Percentiles rank a stretch among this genome's conserved stretches.
phyloP scores from a whole-genome alignment of 35 echinoderm and acorn worm species.

The Ophioderma brevispina region DNA sequence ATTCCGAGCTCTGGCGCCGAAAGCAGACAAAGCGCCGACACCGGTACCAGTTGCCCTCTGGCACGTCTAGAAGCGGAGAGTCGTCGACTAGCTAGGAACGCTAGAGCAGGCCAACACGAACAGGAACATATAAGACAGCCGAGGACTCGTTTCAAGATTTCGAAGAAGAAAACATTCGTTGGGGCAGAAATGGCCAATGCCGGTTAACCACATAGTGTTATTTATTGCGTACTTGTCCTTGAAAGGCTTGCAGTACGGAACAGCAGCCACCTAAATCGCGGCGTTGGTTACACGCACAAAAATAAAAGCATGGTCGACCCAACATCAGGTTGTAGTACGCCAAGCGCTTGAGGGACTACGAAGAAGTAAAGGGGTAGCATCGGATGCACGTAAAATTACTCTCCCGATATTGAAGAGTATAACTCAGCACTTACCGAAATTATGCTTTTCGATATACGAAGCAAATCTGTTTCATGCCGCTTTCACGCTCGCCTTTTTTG shows the following conservation, averaged over 20 bases:
- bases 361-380: not conserved
- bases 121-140: not conserved
- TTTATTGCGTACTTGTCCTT: not conserved
- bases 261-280: not conserved
- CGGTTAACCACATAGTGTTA: not conserved
- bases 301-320: not conserved
- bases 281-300: not conserved
- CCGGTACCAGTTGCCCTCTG: not conserved
- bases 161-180: not conserved
- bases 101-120: not conserved
- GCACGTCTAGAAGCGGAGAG: not conserved
- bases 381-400: not conserved
- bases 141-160: not conserved
- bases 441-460: not conserved
- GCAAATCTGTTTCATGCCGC: not conserved
- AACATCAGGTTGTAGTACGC: not conserved
- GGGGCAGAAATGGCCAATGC: not conserved
- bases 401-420: not conserved
- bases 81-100: not conserved
- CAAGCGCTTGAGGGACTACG: not conserved
- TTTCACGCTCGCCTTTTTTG: constrained; percentile 26
- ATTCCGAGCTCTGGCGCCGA: not conserved
- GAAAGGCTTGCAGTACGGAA: not conserved
- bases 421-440: not conserved
- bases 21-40: not conserved